Conservation (phyloP, 2,113 vertebrate species). For the Oreochromis spilurus region DNA sequence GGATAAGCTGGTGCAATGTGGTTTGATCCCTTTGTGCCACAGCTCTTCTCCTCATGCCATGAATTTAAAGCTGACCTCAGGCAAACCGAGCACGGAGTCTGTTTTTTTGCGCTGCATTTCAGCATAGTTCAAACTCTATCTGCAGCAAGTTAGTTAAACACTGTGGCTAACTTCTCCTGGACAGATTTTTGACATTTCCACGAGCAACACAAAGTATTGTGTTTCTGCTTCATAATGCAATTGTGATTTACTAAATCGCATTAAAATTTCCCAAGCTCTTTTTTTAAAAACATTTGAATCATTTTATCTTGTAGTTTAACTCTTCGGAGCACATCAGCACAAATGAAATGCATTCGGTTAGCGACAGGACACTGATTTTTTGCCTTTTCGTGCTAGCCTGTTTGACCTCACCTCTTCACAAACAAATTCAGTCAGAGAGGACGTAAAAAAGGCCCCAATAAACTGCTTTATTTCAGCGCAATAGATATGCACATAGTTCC, state of each 20-base stretch:
- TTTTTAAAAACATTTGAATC: not conserved
- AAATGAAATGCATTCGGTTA: not conserved
- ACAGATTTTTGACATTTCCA: not conserved
- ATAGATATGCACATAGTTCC: not conserved
- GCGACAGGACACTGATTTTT: not conserved
- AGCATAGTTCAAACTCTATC: not conserved
- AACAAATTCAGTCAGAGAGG: not conserved
- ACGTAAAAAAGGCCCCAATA: not conserved
- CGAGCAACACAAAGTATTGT: not conserved
- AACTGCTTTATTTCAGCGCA: not conserved
- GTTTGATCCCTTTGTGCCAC: conserved; percentile 49
- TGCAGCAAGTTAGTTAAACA: not conserved
- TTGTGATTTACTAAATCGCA: not conserved
- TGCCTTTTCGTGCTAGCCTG: not conserved
- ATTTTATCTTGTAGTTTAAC: not conserved
- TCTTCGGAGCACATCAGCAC: not conserved
- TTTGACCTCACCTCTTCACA: not conserved
- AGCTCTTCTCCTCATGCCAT: conserved; percentile 37
- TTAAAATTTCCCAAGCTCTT: not conserved
- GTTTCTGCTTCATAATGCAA: not conserved
- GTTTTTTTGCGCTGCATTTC: not conserved
- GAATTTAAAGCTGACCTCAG: conserved; percentile 43
- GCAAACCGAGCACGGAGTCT: not conserved
- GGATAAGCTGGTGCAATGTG: conserved; percentile 43
- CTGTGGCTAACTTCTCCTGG: not conserved